Conservation (phyloP, 1,140 invertebrate species). For the Hormaphis cornu region DNA sequence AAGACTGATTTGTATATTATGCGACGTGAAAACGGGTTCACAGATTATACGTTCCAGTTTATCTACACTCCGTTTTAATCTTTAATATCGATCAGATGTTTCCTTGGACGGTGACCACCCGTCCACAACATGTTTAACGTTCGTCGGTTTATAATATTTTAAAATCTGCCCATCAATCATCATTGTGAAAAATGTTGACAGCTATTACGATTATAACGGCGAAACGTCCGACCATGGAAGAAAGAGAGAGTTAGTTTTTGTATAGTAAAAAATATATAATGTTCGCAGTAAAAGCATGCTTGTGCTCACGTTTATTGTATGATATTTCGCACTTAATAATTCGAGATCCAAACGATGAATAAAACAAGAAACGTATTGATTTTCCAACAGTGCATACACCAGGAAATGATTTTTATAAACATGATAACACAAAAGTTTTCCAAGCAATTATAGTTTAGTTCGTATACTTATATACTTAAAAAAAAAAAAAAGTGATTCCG, state of each 20-base stretch:
- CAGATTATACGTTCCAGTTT: background rate
- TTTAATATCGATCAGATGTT: background rate
- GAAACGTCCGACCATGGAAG: background rate
- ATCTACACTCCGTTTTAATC: background rate
- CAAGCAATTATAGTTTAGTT: no score
- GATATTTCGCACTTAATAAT: background rate
- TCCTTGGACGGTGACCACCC: background rate
- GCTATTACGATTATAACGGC: constrained; percentile 5
- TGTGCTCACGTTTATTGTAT: background rate
- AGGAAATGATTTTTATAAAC: no score
- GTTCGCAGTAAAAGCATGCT: background rate
- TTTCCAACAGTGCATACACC: no score
- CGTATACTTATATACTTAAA: no score
- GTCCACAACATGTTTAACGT: constrained; percentile 1
- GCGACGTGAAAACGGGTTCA: no score
- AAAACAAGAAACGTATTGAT: no score
- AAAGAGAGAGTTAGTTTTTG: background rate
- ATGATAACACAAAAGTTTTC: no score
- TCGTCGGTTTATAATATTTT: background rate
- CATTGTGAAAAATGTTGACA: constrained; percentile 1
- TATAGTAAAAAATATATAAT: constrained; percentile 10
- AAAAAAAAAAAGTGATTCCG: no score
- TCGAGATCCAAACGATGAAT: background rate
- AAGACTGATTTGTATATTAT: background rate
- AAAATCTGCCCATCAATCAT: background rate